Percentiles rank a stretch among this genome's conserved stretches.
Conservation (phyloP, 2,888 invertebrate species). For the Furcula furcula region DNA sequence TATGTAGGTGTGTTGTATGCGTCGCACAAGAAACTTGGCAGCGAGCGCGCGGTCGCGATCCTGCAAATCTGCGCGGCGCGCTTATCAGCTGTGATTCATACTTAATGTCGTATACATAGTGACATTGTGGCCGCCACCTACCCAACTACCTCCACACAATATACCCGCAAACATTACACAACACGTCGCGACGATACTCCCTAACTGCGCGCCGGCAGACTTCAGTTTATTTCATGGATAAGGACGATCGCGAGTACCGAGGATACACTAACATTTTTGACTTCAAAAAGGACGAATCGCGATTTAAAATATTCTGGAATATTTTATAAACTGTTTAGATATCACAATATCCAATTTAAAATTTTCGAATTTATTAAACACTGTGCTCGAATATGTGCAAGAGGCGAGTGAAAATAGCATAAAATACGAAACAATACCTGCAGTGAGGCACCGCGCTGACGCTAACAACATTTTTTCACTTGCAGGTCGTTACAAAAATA, state of each 20-base stretch:
- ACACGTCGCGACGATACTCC: constrained; percentile 52
- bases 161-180: constrained; percentile 36
- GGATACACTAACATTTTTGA: constrained; percentile 67
- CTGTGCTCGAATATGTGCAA: constrained; percentile 60
- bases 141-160: constrained; percentile 25
- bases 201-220: constrained; percentile 51
- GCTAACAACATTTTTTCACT: constrained; percentile 61
- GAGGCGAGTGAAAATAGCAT: constrained; percentile 37
- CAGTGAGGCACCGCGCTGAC: constrained; percentile 26
- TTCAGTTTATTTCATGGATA: constrained; percentile 69
- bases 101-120: constrained; percentile 44
- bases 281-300: constrained; percentile 66
- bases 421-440: constrained; percentile 43
- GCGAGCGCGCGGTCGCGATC: constrained; percentile 54
- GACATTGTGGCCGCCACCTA: constrained; percentile 29
- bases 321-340: constrained; percentile 73
- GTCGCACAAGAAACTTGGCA: constrained; percentile 72
- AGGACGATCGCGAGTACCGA: constrained; percentile 63
- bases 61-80: constrained; percentile 68
- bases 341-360: constrained; percentile 67
- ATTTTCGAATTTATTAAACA: constrained; percentile 60
- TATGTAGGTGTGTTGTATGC: constrained; percentile 38
- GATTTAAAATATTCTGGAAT: constrained; percentile 73
- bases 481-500: constrained; percentile 62
- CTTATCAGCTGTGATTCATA: constrained; percentile 78